Conservation (phyloP, 2,888 invertebrate genomes). For the Diadegma fenestrale region DNA sequence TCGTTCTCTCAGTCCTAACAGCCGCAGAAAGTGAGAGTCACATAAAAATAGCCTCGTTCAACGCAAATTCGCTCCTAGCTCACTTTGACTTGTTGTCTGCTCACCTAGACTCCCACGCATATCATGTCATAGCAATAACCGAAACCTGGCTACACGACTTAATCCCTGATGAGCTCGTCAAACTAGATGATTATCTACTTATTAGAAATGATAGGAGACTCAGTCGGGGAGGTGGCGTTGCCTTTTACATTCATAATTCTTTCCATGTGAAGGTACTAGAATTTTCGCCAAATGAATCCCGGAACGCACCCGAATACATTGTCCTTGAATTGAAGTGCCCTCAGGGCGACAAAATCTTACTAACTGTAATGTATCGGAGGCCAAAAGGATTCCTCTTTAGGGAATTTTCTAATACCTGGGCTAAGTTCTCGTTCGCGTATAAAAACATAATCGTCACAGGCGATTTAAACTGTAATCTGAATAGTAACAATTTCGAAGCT, state of each 20-base stretch:
- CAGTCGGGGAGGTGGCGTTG: conserved; percentile 40
- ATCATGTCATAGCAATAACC: conserved; percentile 32
- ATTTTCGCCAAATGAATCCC: not conserved
- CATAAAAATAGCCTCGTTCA: conserved; percentile 19
- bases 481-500: not conserved
- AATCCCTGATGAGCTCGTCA: conserved; percentile 5
- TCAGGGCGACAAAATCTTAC: not conserved
- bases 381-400: not conserved
- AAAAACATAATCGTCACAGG: conserved; percentile 2
- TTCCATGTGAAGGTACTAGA: conserved; percentile 19
- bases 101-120: too few species aligned
- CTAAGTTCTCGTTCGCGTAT: not conserved
- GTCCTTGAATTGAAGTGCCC: not conserved
- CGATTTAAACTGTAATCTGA: conserved; percentile 9
- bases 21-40: too few species aligned
- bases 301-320: not conserved
- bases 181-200: not conserved
- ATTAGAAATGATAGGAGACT: conserved; percentile 43
- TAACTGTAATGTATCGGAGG: not conserved
- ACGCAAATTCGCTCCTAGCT: conserved; percentile 20
- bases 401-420: not conserved
- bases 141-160: conserved; percentile 44
- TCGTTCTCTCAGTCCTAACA: too few species aligned
- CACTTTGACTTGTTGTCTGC: conserved; percentile 11
- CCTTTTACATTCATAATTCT: conserved; percentile 43